Evolutionary conservation across 1,140 invertebrate species (phyloP).

Genomic region (Andrena cerasifolii): DNA sequence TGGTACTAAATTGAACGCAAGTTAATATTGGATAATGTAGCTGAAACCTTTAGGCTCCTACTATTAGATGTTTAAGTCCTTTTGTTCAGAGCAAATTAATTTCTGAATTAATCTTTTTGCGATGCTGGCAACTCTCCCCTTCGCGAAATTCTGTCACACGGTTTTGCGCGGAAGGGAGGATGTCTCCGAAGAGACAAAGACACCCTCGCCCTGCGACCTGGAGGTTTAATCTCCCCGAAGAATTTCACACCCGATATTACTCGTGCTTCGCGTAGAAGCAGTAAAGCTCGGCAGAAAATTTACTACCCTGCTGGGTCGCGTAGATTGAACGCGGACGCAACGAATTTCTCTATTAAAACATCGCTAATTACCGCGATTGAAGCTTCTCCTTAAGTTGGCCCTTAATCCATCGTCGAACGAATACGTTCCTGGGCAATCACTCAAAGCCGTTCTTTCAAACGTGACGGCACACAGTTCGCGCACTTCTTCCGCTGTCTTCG

Average conservation of each 20-base stretch:
- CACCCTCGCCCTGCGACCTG: no score
- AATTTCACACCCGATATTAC: slow-evolving; percentile 31
- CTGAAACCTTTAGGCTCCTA: no score
- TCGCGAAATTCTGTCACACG: no score
- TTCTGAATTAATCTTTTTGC: no score
- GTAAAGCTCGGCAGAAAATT: slow-evolving; percentile 27
- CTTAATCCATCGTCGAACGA: neutral
- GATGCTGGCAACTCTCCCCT: no score
- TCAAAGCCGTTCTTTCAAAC: slow-evolving; percentile 10
- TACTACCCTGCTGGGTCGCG: slow-evolving; percentile 4
- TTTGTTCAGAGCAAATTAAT: no score
- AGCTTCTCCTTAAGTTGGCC: neutral
- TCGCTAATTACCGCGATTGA: slow-evolving; percentile 31
- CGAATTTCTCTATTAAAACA: slow-evolving; percentile 30
- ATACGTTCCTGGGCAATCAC: neutral
- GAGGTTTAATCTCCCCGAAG: slow-evolving; percentile 26
- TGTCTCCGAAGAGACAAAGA: no score
- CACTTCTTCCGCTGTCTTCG: neutral
- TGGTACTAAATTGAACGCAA: no score
- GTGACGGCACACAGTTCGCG: neutral
- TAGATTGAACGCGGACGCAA: slow-evolving; percentile 16
- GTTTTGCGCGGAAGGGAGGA: neutral
- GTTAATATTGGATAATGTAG: no score
- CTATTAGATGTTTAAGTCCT: no score
- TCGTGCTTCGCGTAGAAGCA: neutral